Evolutionary conservation across 2,797 vertebrate species (phyloP), one percentile per base, ranked within the genome.

Genomic region (Anguilla megastoma): DNA sequence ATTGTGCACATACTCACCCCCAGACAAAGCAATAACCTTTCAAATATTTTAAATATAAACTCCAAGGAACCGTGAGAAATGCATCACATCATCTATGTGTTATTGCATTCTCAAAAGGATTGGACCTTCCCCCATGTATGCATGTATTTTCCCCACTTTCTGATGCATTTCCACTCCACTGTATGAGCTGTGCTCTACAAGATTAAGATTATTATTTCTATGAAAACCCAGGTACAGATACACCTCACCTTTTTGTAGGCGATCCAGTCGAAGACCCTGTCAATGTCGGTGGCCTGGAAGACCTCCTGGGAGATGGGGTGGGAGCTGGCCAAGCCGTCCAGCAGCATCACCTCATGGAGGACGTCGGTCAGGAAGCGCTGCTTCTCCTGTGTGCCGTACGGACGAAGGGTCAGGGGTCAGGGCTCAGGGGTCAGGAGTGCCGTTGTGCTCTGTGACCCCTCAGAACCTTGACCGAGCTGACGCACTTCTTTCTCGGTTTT

Each of bases 281-380:
- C 97, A 16, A 99, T 99, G 91, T 99, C 98, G 0, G 97, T 95
- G 33, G 98, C 98, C 94, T 96, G 96, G 10, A 96, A 95, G 85
- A 99, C 98, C 90, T 99, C 97, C 94, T 99, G 98, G 52, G 98
- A 99, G 82, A 99, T 98, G 0, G 98, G 98, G 92, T 99, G 98
- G 87, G 98, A 99, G 93, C 97, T 98, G 90, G 96, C 95, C 88
- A 99, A 93, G 5, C 98, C 98, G 0, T 99, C 98, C 91, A 99
- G 91, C 50, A 99, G 93, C 98, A 99, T 99, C 92, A 99, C 98
- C 94, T 99, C 98, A 33, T 99, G 98, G 4, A 99, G 97, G 87
- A 99, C 98, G 86, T 99, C 98, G 0, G 98, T 99, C 93, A 99
- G 96, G 94, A 99, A 99, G 7, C 98, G 97, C 86, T 99, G 98